Conservation (phyloP, 2,888 invertebrate species). For the Sericinus montela region DNA sequence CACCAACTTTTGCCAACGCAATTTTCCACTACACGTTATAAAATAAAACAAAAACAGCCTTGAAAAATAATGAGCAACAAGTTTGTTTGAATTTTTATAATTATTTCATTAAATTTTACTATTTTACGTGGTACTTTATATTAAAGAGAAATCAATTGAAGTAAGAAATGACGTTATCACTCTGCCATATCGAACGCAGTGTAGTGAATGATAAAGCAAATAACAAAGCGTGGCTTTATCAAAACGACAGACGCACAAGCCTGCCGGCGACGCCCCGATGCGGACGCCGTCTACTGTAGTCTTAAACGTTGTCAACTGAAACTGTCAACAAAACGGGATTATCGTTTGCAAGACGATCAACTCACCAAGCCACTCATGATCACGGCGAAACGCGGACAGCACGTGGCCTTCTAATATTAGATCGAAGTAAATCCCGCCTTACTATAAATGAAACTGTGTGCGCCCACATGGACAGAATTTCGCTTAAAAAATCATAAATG, state of each 20-base stretch:
- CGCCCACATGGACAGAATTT: conserved; percentile 42
- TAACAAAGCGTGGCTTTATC: conserved; percentile 40
- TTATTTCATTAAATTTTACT: too few relatives aligned
- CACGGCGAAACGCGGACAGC: conserved; percentile 58
- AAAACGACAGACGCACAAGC: conserved; percentile 35
- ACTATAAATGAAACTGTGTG: conserved; percentile 35
- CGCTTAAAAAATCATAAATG: conserved; percentile 57
- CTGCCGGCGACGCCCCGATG: conserved; percentile 41
- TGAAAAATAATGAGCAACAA: neutral
- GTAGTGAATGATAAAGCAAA: conserved; percentile 55
- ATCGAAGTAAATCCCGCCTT: conserved; percentile 37
- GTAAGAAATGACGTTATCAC: conserved; percentile 56
- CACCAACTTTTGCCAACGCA: too few relatives aligned
- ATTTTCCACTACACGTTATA: too few relatives aligned
- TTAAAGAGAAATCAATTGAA: neutral
- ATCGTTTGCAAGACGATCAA: conserved; percentile 38
- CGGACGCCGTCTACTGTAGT: conserved; percentile 24
- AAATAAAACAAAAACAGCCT: neutral
- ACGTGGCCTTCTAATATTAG: conserved; percentile 71
- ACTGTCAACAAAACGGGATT: conserved; percentile 56
- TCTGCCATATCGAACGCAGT: conserved; percentile 34
- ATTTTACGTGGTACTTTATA: neutral
- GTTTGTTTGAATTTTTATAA: too few relatives aligned
- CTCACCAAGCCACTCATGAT: conserved; percentile 58
- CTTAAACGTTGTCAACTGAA: conserved; percentile 56